Percentiles rank a stretch among this genome's conserved stretches.
Evolutionary conservation across 2,113 vertebrate species (phyloP).

Genomic region (Odocoileus hemionus): DNA sequence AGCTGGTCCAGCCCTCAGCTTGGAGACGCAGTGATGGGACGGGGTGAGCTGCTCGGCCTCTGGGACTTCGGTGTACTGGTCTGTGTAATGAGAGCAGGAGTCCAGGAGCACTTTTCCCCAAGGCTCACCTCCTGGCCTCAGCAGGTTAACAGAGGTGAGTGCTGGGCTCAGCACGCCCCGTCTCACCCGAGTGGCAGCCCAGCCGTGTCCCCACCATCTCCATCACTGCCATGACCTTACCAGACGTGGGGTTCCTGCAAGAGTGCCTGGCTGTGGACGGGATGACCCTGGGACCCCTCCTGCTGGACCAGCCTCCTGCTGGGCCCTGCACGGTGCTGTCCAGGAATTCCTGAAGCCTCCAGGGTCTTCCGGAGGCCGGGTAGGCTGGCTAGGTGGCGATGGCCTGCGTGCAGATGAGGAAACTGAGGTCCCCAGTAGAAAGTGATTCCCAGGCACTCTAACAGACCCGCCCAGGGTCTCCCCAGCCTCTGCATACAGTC

Average conservation of each 20-base stretch:
- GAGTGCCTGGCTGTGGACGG: background rate
- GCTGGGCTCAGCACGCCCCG: background rate
- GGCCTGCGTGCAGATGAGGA: background rate
- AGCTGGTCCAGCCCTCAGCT: accelerated
- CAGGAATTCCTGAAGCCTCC: background rate
- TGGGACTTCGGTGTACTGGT: accelerated
- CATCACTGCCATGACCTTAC: accelerated
- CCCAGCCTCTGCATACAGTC: accelerated
- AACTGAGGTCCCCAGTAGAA: too few species aligned
- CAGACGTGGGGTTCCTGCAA: accelerated
- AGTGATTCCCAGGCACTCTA: accelerated
- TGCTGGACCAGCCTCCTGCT: background rate
- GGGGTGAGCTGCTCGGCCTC: accelerated
- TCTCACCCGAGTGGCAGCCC: background rate
- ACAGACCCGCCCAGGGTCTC: accelerated
- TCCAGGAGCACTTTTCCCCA: accelerated
- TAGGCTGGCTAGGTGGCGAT: accelerated
- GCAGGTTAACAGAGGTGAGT: background rate
- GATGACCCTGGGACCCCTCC: background rate
- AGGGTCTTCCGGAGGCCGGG: accelerated
- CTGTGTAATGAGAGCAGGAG: accelerated
- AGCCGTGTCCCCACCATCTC: accelerated
- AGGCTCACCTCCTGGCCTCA: background rate
- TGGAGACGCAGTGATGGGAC: accelerated
- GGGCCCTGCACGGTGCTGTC: accelerated